A percentile compares a stretch with the other conserved stretches of the same genome.
These are phyloP conservation scores for Cyprichromis sp. DNA, from an alignment of 2,113 vertebrate species.

Conservation along the genomic window DNA sequence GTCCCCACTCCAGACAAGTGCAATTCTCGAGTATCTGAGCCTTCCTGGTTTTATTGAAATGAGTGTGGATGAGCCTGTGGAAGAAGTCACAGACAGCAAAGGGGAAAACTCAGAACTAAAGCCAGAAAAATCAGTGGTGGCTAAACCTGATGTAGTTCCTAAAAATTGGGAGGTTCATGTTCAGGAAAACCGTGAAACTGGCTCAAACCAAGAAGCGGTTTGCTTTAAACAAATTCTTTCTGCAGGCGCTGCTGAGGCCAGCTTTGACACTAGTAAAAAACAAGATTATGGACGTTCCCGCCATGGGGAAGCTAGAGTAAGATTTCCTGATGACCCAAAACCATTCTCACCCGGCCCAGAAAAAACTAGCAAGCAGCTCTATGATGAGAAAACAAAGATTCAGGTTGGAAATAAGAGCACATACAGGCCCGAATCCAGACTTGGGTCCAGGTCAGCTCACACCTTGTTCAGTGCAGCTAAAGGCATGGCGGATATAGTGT, in stretches of 20 bases:
- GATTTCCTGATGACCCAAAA: constrained; percentile 39
- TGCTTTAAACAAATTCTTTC: background rate
- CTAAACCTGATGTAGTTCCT: constrained; percentile 66
- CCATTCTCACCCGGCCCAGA: constrained; percentile 8
- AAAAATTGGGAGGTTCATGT: constrained; percentile 63
- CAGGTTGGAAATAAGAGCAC: constrained; percentile 3
- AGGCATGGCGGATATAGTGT: constrained; percentile 51
- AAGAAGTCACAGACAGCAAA: constrained; percentile 32
- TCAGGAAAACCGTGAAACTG: constrained; percentile 17
- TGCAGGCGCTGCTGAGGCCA: background rate
- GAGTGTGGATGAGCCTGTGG: constrained; percentile 74
- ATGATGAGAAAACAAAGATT: constrained; percentile 50
- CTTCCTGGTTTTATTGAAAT: constrained; percentile 78
- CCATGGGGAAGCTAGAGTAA: constrained; percentile 18
- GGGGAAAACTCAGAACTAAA: constrained; percentile 10
- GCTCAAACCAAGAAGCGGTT: background rate
- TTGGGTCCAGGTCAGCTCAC: constrained; percentile 33
- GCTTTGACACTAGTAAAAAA: background rate
- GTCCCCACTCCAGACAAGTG: constrained; percentile 70
- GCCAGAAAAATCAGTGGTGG: background rate
- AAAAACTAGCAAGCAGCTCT: constrained; percentile 55
- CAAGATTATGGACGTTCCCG: background rate
- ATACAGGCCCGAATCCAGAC: constrained; percentile 34
- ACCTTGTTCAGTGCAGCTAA: constrained; percentile 55
- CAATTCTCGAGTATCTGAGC: constrained; percentile 75